Evolutionary conservation across 2,113 vertebrate genomes (phyloP).

Genomic region (Lagenorhynchus albirostris): DNA sequence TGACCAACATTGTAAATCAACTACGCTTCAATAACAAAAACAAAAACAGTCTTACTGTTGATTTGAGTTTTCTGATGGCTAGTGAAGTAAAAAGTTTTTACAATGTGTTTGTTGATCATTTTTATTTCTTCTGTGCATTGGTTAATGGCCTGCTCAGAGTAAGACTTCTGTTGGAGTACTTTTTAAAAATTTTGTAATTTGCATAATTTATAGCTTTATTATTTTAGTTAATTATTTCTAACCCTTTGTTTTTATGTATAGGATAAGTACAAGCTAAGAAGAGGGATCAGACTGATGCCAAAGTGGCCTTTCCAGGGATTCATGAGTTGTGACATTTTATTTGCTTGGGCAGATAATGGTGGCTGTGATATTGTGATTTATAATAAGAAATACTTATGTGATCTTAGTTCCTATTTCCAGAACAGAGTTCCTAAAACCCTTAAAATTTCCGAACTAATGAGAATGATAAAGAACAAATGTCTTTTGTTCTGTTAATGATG

Average conservation of each 20-base stretch:
- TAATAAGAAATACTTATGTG: neutral
- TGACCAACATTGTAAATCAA: neutral
- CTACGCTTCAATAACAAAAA: neutral
- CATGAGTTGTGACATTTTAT: neutral
- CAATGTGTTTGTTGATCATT: neutral
- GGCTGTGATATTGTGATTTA: neutral
- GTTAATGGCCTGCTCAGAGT: neutral
- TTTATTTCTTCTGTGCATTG: slow-evolving; percentile 11
- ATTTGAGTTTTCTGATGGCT: neutral
- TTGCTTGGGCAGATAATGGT: neutral
- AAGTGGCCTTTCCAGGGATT: neutral
- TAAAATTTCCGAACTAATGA: neutral
- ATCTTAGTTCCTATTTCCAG: neutral
- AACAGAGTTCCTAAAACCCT: neutral
- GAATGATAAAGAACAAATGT: neutral
- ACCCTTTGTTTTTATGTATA: neutral
- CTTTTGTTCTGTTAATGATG: neutral
- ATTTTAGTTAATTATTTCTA: neutral
- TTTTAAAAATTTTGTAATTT: neutral
- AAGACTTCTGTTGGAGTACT: neutral
- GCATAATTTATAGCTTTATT: neutral
- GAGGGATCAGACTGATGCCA: neutral
- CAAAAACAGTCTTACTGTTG: neutral
- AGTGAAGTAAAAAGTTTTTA: neutral
- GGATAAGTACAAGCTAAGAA: neutral